Percentiles rank a stretch among this genome's conserved stretches.
Evolutionary conservation across 37 sponge, comb jelly and placozoan species (phyloP).

Genomic region (Amphimedon queenslandica): DNA sequence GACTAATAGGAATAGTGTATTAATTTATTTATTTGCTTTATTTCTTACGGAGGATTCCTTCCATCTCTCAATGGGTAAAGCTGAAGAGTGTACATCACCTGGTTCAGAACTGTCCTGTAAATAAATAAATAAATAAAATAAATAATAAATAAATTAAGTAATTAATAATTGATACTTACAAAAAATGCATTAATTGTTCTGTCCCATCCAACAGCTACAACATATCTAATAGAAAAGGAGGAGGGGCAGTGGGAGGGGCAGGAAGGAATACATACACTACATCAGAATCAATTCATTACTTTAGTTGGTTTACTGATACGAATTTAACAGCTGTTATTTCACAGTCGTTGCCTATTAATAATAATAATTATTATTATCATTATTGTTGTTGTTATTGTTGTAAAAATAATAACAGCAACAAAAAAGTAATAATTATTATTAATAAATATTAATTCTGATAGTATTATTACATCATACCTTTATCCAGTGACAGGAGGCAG

Average conservation of each 20-base stretch:
- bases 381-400: neutral
- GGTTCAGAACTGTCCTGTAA: too few relatives aligned
- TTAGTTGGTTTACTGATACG: conserved; percentile 62
- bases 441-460: too few relatives aligned
- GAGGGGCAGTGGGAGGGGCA: neutral
- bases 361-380: neutral
- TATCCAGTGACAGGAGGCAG: conserved; percentile 71
- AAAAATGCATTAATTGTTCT: conserved; percentile 71
- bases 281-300: too few relatives aligned
- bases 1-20: conserved; percentile 20
- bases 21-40: neutral
- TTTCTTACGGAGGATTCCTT: conserved; percentile 38
- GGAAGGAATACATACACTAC: too few relatives aligned
- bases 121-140: too few relatives aligned
- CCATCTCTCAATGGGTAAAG: conserved; percentile 36
- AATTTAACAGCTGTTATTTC: conserved; percentile 52
- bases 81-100: conserved; percentile 12
- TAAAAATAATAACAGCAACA: neutral
- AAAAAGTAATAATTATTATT: too few relatives aligned
- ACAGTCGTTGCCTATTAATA: conserved; percentile 17
- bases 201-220: conserved; percentile 94
- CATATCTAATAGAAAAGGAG: conserved; percentile 40
- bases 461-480: too few relatives aligned
- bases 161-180: conserved; percentile 53
- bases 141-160: too few relatives aligned